A percentile compares a stretch with the other conserved stretches of the same genome.
These are phyloP conservation scores for Idaea biselata DNA, from an alignment of 2,888 invertebrate genomes.

Conservation along the genomic window DNA sequence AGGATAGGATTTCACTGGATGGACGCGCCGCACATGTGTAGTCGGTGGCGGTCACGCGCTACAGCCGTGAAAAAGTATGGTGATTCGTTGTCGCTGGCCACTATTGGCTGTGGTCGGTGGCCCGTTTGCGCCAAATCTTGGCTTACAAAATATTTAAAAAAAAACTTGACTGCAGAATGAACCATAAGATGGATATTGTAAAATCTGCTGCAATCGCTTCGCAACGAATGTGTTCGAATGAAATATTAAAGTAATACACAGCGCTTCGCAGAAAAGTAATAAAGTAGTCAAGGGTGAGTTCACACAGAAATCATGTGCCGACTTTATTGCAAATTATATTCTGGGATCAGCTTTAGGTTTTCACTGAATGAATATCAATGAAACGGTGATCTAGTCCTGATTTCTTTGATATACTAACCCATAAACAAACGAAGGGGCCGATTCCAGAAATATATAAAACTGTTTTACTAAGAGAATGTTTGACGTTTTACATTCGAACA, in stretches of 20 bases:
- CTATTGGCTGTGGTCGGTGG: no score
- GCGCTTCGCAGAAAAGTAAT: slow-evolving; percentile 60
- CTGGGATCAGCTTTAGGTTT: slow-evolving; percentile 36
- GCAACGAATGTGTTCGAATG: slow-evolving; percentile 40
- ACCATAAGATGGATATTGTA: slow-evolving; percentile 12
- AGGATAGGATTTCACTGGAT: no score
- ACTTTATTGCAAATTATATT: slow-evolving; percentile 66
- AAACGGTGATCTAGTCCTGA: slow-evolving; percentile 21
- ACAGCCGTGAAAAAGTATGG: no score
- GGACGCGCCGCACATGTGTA: no score
- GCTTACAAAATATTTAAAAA: no score
- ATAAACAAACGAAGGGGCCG: background rate
- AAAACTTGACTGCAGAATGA: slow-evolving; percentile 10
- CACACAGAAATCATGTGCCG: slow-evolving; percentile 53
- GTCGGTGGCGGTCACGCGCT: no score
- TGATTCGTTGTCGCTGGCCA: no score
- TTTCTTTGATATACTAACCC: slow-evolving; percentile 11
- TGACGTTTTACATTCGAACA: background rate
- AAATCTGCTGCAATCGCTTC: slow-evolving; percentile 38
- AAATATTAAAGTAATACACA: slow-evolving; percentile 53
- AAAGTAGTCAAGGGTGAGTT: slow-evolving; percentile 57
- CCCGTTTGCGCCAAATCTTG: no score
- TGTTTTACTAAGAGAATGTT: background rate
- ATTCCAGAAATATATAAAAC: background rate
- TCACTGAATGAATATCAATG: slow-evolving; percentile 36